Conservation (phyloP, 2,888 invertebrate genomes). For the Cantharis flavilabris region DNA sequence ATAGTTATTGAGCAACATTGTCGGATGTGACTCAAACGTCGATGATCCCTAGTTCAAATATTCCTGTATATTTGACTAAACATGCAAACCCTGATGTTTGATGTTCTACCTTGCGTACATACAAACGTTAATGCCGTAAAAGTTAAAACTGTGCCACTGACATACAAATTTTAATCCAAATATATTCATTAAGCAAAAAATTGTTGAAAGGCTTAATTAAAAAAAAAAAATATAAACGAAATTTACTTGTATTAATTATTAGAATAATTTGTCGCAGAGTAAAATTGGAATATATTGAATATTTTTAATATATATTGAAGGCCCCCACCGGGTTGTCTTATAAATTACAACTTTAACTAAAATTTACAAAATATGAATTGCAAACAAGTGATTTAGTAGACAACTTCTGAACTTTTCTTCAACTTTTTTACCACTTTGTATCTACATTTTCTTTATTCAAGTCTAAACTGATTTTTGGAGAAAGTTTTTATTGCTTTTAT, state of each 20-base stretch:
- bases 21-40: not conserved
- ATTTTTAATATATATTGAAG: not conserved
- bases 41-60: slow-evolving; percentile 8
- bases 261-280: not conserved
- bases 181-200: not conserved
- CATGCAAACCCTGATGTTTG: not conserved
- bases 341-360: not conserved
- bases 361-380: not conserved
- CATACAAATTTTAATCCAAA: not conserved
- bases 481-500: not conserved
- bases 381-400: not conserved
- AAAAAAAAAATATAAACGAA: not conserved
- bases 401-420: not conserved
- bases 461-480: not conserved
- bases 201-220: not conserved
- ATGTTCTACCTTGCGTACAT: not conserved
- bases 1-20: not conserved
- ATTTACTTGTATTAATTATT: too few species aligned
- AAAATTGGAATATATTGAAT: not conserved
- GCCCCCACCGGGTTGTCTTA: not conserved
- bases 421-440: not conserved
- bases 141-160: not conserved
- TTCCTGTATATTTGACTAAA: not conserved
- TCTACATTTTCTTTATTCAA: not conserved
- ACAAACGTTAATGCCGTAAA: not conserved